These are phyloP conservation scores for Spheniscus humboldti DNA, from an alignment of 2,797 vertebrate genomes.

Conservation along the genomic window DNA sequence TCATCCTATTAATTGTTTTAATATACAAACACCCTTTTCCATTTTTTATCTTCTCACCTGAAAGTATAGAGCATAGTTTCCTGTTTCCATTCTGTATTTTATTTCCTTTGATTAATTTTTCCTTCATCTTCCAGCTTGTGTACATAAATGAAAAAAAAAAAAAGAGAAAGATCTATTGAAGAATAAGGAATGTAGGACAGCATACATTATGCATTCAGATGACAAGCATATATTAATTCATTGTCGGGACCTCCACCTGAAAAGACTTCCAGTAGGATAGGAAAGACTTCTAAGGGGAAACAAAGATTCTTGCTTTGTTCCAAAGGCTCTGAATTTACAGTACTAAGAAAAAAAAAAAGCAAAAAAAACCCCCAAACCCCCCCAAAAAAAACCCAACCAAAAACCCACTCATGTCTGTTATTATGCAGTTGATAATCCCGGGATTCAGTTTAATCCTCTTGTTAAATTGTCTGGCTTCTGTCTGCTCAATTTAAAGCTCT, in stretches of 20 bases:
- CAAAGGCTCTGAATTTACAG: neutral
- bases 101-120: neutral
- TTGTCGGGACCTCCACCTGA: neutral
- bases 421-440: neutral
- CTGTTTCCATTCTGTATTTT: neutral
- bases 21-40: neutral
- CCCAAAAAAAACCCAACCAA: neutral
- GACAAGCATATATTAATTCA: neutral
- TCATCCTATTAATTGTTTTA: neutral
- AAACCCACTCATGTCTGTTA: neutral
- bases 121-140: neutral
- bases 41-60: neutral
- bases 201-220: neutral
- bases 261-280: neutral
- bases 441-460: constrained; percentile 51
- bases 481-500: constrained; percentile 24
- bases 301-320: neutral
- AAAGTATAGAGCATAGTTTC: neutral
- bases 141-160: neutral
- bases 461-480: constrained; percentile 16
- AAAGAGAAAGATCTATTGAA: neutral
- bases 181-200: neutral
- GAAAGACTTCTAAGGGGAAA: neutral
- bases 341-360: neutral
- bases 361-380: too few species aligned